phyloP scores from a whole-genome alignment of 2,797 vertebrate species.

The Chelon labrosus region DNA sequence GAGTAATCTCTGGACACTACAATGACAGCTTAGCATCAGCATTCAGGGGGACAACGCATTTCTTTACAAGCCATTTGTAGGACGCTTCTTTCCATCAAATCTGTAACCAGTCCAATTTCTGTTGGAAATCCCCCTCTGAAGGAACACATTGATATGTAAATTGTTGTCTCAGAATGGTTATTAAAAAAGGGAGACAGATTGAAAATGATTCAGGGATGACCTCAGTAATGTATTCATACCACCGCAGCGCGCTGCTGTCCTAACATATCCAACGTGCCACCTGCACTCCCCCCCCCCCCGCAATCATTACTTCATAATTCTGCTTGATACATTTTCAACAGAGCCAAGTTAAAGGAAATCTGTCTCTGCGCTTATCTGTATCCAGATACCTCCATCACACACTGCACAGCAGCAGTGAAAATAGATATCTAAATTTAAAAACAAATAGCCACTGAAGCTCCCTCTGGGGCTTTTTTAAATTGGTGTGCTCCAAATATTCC shows the following conservation, averaged over 20 bases:
- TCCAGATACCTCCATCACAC: conserved; percentile 5
- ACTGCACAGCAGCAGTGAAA: conserved; percentile 2
- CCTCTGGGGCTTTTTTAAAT: conserved; percentile 14
- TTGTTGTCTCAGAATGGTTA: conserved; percentile 68
- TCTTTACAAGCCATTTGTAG: conserved; percentile 60
- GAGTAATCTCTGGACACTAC: conserved; percentile 14
- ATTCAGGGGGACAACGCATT: conserved; percentile 56
- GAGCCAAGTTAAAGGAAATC: conserved; percentile 5
- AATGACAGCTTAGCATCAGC: conserved; percentile 39
- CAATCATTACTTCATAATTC: conserved; percentile 23
- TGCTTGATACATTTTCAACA: conserved; percentile 20
- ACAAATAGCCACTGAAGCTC: not conserved
- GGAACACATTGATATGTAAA: conserved; percentile 76
- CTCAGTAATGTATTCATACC: conserved; percentile 56
- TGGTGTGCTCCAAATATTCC: conserved; percentile 13
- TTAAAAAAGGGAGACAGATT: conserved; percentile 61
- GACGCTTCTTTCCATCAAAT: conserved; percentile 60
- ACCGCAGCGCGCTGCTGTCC: not conserved
- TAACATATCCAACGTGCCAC: conserved; percentile 8
- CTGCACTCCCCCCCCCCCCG: not conserved
- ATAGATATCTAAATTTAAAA: conserved; percentile 32
- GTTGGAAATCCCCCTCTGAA: conserved; percentile 67
- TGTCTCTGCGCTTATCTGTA: conserved; percentile 20
- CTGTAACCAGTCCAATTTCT: conserved; percentile 72
- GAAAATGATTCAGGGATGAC: conserved; percentile 61